A percentile compares a stretch with the other conserved stretches of the same genome.
phyloP scores from a whole-genome alignment of 1,140 invertebrate genomes.

The Drosophila orosa region DNA sequence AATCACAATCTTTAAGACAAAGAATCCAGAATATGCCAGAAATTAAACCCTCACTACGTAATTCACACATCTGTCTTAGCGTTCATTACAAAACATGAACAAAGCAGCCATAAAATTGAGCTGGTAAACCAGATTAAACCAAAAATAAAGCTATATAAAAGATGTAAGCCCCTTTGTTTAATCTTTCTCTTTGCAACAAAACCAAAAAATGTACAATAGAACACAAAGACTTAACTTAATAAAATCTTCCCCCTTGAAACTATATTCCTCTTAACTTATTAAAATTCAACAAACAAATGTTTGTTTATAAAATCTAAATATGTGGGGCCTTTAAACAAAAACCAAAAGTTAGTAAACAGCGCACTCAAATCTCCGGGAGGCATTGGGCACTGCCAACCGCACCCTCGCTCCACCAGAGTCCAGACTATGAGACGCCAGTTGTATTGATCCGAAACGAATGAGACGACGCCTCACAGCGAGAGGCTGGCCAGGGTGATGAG shows the following conservation, averaged over 20 bases:
- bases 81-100: not conserved
- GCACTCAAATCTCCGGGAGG: constrained; percentile 11
- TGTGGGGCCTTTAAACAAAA: not conserved
- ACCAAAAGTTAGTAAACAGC: constrained; percentile 8
- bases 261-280: not conserved
- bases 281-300: not conserved
- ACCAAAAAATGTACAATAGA: not conserved
- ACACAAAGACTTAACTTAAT: not conserved
- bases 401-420: constrained; percentile 18
- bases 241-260: not conserved
- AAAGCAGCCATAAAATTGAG: not conserved
- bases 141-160: not conserved
- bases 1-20: not conserved
- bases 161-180: not conserved
- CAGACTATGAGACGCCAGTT: constrained; percentile 42
- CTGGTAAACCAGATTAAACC: not conserved
- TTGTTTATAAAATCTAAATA: constrained; percentile 6
- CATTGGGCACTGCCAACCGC: constrained; percentile 18
- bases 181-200: not conserved
- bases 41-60: not conserved
- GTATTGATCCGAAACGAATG: constrained; percentile 46
- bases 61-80: not conserved
- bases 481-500: not conserved
- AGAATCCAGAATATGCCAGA: not conserved
- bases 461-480: constrained; percentile 5